Percentiles rank a stretch among this genome's conserved stretches.
Conservation (phyloP, 23 tunicate genomes). For the Aplidium turbinatum region DNA sequence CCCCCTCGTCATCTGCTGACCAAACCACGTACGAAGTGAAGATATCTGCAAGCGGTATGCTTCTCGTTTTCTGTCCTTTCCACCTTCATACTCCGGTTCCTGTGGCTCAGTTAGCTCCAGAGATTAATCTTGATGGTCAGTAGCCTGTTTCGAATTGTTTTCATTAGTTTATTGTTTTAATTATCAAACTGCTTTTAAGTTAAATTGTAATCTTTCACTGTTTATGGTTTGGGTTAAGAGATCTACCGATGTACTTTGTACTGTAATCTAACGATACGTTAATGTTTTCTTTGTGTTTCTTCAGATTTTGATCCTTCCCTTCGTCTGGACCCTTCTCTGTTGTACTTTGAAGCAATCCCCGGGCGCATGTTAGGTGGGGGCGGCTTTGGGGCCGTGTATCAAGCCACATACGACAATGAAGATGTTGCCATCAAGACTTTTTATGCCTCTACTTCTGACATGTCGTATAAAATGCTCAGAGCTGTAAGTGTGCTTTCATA, state of each 20-base stretch:
- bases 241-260: too few species aligned
- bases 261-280: not conserved
- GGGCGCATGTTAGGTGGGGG: conserved; percentile 55
- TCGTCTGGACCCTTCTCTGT: conserved; percentile 20
- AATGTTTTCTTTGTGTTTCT: not conserved
- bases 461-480: conserved; percentile 41
- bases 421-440: conserved; percentile 74
- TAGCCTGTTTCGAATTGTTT: not conserved
- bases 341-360: conserved; percentile 37
- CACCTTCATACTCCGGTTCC: conserved; percentile 36
- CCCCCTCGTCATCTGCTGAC: too few species aligned
- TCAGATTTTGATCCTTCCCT: conserved; percentile 49
- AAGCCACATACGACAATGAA: conserved; percentile 30
- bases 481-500: conserved; percentile 27
- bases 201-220: not conserved
- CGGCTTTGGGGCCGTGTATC: conserved; percentile 73
- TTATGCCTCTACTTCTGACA: conserved; percentile 11
- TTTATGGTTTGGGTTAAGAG: not conserved
- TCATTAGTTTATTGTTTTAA: too few species aligned
- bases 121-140: conserved; percentile 55
- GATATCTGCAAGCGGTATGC: not conserved
- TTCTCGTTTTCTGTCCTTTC: conserved; percentile 28
- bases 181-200: too few species aligned
- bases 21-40: too few species aligned
- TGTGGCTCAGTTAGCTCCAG: conserved; percentile 41